Percentiles rank a stretch among this genome's conserved stretches.
Conservation (phyloP, 2,888 invertebrate genomes). For the Sarcophaga caerulescens region DNA sequence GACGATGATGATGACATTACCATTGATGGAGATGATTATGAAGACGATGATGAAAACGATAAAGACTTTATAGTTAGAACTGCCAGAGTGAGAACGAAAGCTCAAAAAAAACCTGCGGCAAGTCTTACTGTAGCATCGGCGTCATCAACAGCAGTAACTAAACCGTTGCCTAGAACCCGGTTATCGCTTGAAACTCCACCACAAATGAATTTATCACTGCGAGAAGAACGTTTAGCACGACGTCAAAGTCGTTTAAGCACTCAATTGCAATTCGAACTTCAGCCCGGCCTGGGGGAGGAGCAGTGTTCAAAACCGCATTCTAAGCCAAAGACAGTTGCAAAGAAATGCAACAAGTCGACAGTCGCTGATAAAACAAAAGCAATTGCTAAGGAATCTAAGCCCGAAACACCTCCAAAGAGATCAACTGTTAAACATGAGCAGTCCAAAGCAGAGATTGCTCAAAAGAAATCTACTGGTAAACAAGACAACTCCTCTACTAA, state of each 20-base stretch:
- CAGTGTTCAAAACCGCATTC: constrained; percentile 6
- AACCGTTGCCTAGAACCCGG: neutral
- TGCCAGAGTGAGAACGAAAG: constrained; percentile 40
- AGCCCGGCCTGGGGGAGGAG: constrained; percentile 50
- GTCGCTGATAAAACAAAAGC: neutral
- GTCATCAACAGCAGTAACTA: neutral
- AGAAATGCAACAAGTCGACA: constrained; percentile 26
- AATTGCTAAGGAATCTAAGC: constrained; percentile 5
- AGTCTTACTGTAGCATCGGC: neutral
- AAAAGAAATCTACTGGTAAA: no score
- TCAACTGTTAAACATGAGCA: neutral
- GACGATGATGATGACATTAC: constrained; percentile 55
- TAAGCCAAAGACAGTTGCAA: constrained; percentile 16
- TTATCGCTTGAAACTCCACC: neutral
- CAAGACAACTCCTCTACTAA: no score
- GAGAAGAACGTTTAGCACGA: constrained; percentile 52
- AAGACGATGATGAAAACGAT: constrained; percentile 67
- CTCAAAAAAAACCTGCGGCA: constrained; percentile 27
- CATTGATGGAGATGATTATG: constrained; percentile 46
- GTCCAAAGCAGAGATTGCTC: no score
- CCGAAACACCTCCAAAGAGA: constrained; percentile 31
- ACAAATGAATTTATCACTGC: constrained; percentile 41
- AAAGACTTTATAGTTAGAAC: constrained; percentile 59
- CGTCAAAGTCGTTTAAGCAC: constrained; percentile 58
- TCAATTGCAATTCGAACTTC: constrained; percentile 57